Base-by-base conservation (phyloP, 2,113 vertebrate species). In the Trochalopteron elliotii region DNA sequence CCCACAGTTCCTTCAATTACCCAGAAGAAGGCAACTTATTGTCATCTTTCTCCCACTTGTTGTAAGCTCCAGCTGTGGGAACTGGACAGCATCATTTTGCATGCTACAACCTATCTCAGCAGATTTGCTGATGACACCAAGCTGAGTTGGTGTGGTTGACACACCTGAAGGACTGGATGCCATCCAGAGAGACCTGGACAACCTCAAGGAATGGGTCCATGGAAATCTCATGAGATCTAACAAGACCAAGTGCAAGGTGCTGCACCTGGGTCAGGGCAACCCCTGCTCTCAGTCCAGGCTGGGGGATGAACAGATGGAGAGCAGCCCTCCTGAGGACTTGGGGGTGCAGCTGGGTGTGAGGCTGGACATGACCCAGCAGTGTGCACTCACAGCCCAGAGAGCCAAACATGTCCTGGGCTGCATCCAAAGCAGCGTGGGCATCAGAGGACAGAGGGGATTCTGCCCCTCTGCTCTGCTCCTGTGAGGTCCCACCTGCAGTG, bases 121-220 rank as follows among this genome's bases (percentile, higher is more conserved):
- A 75, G n/a, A 53, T 68, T 45, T 89, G n/a, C 39, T 68, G 53
- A 39, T n/a, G 45, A 75, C 52, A 75, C 19, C 19, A 39, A n/a
- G 27, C 37, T 82, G 52, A 59, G 23, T 30, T 30, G 60, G 19
- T 60, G 45, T 5, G 1, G 6, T 2, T 89, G 69, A n/a, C 69
- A 59, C 23, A 82, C 28, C 69, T 81, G 60, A 39, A 81, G 40
- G 25, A 31, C 12, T 9, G 19, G 47, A 57, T 65, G 50, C 35
- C 37, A 65, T 50, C 44, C 59, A 42, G 12, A 88, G 22, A 27
- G 21, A 64, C 22, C 18, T 35, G 35, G 22, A 50, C 7, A 57
- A 23, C 10, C 31, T 88, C 0, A 0, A 37, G 31, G 27, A 65
- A 3, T 33, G 68, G 21, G 9, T 14, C 22, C 9, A 12, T 22